Percentiles rank a stretch among this genome's conserved stretches.
phyloP scores from a whole-genome alignment of 2,888 invertebrate genomes.

The Carcina quercana region DNA sequence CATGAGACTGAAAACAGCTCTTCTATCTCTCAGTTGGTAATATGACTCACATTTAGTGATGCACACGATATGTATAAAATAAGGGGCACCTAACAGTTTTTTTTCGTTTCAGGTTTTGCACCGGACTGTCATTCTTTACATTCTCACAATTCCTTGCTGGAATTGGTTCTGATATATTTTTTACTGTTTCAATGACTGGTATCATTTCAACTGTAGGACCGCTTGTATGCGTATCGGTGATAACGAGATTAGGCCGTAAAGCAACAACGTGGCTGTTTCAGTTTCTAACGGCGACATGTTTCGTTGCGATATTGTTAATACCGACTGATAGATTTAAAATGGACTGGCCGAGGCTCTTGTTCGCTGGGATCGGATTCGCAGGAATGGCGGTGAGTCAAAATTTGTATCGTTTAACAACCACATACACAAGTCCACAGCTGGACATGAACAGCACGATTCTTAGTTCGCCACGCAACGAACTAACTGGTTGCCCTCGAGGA shows the following conservation, averaged over 20 bases:
- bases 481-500: too few species aligned
- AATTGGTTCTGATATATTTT: conserved; percentile 68
- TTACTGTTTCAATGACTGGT: conserved; percentile 69
- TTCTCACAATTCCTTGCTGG: conserved; percentile 75
- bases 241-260: conserved; percentile 65
- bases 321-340: conserved; percentile 51
- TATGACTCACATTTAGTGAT: neutral
- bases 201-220: conserved; percentile 71
- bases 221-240: conserved; percentile 62
- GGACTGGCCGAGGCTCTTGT: conserved; percentile 72
- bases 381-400: conserved; percentile 78
- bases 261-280: conserved; percentile 63
- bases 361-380: conserved; percentile 78
- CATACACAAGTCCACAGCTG: too few species aligned
- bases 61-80: neutral
- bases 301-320: conserved; percentile 60
- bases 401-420: too few species aligned
- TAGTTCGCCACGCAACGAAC: too few species aligned
- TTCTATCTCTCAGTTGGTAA: conserved; percentile 72
- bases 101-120: conserved; percentile 63
- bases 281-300: conserved; percentile 60
- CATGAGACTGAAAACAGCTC: conserved; percentile 62
- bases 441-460: too few species aligned
- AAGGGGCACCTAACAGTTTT: neutral
- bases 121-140: conserved; percentile 73